phyloP scores from a whole-genome alignment of 2,888 invertebrate genomes.

The Hofmannophila pseudospretella region DNA sequence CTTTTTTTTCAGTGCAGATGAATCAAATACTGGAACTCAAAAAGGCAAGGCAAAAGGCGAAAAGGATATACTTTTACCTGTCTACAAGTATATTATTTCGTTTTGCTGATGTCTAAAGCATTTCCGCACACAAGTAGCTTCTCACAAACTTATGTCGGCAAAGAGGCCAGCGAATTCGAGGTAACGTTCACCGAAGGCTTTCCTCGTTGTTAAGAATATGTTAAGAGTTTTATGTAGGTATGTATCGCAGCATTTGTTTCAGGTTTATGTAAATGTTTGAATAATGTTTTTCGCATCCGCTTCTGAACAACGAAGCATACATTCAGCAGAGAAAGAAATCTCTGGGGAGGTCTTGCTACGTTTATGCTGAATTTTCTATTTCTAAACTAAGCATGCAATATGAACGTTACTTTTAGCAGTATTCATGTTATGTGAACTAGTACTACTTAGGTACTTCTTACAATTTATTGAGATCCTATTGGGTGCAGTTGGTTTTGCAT shows the following conservation, averaged over 20 bases:
- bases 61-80: too few relatives aligned
- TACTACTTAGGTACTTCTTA: too few relatives aligned
- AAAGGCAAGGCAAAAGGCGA: too few relatives aligned
- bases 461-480: too few relatives aligned
- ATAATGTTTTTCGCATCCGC: conserved; percentile 10
- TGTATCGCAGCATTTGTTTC: conserved; percentile 9
- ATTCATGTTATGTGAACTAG: too few relatives aligned
- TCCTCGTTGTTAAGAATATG: conserved; percentile 3
- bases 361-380: background rate
- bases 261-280: conserved; percentile 13
- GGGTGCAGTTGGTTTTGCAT: too few relatives aligned
- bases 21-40: too few relatives aligned
- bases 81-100: too few relatives aligned
- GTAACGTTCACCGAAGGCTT: background rate
- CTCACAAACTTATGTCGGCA: background rate
- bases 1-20: too few relatives aligned
- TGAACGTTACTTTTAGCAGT: too few relatives aligned
- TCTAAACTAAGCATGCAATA: background rate
- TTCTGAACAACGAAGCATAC: background rate
- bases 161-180: background rate
- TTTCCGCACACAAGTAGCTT: background rate
- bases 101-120: background rate
- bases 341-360: conserved; percentile 5
- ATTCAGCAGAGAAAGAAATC: background rate
- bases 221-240: conserved; percentile 1